Base-by-base conservation (phyloP, 2,797 vertebrate species). In the Lacerta viridis region DNA sequence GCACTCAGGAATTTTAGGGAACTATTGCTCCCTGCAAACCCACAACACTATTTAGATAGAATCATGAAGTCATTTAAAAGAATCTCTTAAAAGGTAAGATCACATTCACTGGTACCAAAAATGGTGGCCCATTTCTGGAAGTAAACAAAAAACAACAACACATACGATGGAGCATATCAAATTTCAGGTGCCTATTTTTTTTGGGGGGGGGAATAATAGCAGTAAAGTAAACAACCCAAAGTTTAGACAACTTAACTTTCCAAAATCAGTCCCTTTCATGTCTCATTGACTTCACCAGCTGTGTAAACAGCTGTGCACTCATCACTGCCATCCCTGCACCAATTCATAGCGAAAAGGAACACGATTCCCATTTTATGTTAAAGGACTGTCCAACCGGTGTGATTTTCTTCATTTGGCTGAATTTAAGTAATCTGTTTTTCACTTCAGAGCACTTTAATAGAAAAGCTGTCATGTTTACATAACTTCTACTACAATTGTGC, bases 381-480 rank as follows among this genome's bases (percentile, higher is more conserved):
- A 64, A 90, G 81, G 86, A 85, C 88, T 11, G 20, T 3, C n/a
- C 78, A 81, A 59, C 6, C 2, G 17, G 4, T 15, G 43, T 87
- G 68, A 41, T 87, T 80, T 80, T 80, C 46, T 29, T 8, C 0
- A 0, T 0, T 59, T 7, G 7, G 15, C 83, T 87, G 33, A n/a
- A 82, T 90, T 50, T n/a, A 71, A 86, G 81, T 66, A 92, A 86
- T 88, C 76, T 90, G 82, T 91, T 95, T 94, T 83, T 90, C 91
- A 92, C 72, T 91, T 92, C 89, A 95, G 92, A 85, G 81, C 88
- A 89, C 93, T 93, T 89, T 91, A 92, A 94, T 94, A 88, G 84
- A 92, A 94, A 94, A 94, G 0, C 91, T 93, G 91, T 92, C 93
- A 93, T 93, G 84, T 94, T 95, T 92, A 59, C 91, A 46, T 92